Conservation (phyloP, 2,113 vertebrate species). For the Dipodomys stephensi region DNA sequence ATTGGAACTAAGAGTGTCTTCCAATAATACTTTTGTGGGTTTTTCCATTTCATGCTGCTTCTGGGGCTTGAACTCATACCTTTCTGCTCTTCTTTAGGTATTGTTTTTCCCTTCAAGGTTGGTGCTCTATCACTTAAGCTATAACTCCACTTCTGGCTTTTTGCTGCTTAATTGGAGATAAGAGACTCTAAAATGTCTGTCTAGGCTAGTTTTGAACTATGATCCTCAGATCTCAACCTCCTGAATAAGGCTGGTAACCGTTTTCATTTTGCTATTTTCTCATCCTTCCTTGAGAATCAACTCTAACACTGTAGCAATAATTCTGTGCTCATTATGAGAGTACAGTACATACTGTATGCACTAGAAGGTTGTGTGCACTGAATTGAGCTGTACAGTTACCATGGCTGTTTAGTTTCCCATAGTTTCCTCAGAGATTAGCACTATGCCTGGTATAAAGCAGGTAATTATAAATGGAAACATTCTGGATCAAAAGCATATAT, state of each 20-base stretch:
- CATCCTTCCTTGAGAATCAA: background rate
- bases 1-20: background rate
- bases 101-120: no score
- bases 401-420: background rate
- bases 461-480: slow-evolving; percentile 7
- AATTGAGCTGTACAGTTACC: background rate
- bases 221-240: no score
- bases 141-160: no score
- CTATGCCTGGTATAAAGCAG: background rate
- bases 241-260: no score
- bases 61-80: no score
- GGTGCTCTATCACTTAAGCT: no score
- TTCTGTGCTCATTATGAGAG: background rate
- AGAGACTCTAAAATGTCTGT: no score
- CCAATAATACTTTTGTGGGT: background rate
- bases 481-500: background rate
- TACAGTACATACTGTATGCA: no score
- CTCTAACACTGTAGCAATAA: background rate
- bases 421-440: background rate
- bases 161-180: no score
- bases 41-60: no score
- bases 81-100: no score
- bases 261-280: background rate
- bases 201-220: no score
- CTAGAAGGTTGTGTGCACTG: background rate